These are phyloP conservation scores for Tinamus guttatus DNA, from an alignment of 2,113 vertebrate species.

Conservation along the genomic window DNA sequence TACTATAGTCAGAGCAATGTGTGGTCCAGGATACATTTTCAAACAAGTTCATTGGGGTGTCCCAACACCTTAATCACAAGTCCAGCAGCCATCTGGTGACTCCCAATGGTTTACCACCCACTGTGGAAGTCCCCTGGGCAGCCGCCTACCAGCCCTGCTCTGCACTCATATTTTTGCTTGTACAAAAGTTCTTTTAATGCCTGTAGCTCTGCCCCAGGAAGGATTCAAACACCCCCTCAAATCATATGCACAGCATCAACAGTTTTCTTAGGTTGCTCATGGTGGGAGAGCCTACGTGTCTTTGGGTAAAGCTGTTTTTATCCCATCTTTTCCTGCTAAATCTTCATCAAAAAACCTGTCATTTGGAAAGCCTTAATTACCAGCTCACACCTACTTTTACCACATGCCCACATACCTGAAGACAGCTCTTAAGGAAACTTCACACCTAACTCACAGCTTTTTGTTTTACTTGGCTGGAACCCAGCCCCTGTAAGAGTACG, in stretches of 20 bases:
- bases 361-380: not conserved
- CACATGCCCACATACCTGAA: not conserved
- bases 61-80: slow-evolving; percentile 9
- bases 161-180: not conserved
- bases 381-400: not conserved
- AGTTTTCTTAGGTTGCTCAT: not conserved
- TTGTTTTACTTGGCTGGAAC: accelerated
- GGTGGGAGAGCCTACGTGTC: not conserved
- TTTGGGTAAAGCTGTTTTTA: not conserved
- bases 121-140: not conserved
- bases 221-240: not conserved
- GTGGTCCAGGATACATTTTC: not conserved
- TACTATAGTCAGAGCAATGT: not conserved
- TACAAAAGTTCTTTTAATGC: not conserved
- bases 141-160: slow-evolving; percentile 5
- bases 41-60: not conserved
- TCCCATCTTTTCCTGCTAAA: not conserved
- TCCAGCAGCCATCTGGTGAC: not conserved
- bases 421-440: not conserved
- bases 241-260: not conserved
- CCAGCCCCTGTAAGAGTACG: accelerated
- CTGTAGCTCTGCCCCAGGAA: not conserved
- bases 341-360: accelerated
- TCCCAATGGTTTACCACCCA: slow-evolving; percentile 42
- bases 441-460: not conserved